Percentiles rank a stretch among this genome's conserved stretches.
phyloP scores from a whole-genome alignment of 2,888 invertebrate species.

The Ochlodes sylvanus region DNA sequence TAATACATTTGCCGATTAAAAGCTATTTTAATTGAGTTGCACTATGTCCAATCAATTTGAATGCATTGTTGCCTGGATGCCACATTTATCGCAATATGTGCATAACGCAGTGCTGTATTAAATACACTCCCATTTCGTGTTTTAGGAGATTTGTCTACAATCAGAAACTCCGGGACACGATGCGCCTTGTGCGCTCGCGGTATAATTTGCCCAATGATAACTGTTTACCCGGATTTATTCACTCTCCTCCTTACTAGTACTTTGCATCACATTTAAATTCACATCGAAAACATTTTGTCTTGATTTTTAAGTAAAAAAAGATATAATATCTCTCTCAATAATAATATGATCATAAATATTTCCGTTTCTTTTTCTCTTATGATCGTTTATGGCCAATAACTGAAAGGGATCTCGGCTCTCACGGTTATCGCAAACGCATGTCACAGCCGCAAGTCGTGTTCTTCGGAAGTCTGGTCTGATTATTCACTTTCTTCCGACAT shows the following conservation, averaged over 20 bases:
- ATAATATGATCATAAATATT: too few species aligned
- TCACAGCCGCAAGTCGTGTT: conserved; percentile 17
- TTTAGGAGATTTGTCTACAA: neutral
- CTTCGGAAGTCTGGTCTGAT: conserved; percentile 17
- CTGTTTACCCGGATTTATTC: too few species aligned
- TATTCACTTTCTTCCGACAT: conserved; percentile 11
- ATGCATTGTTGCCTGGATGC: neutral
- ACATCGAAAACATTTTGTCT: too few species aligned
- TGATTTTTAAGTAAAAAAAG: too few species aligned
- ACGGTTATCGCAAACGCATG: neutral
- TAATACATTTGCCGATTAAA: too few species aligned
- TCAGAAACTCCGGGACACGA: too few species aligned
- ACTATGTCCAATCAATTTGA: neutral
- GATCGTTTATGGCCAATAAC: neutral
- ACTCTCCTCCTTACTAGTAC: too few species aligned
- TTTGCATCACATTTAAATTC: too few species aligned
- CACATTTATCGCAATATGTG: neutral
- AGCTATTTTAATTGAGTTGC: neutral
- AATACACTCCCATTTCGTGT: neutral
- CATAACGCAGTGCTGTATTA: neutral
- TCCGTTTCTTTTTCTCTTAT: neutral
- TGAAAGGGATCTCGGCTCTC: neutral
- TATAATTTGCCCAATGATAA: neutral
- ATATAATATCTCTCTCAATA: too few species aligned
- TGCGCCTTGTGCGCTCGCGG: too few species aligned